Evolutionary conservation across 2,888 invertebrate species (phyloP).

Genomic region (Neuroscelio doddi): DNA sequence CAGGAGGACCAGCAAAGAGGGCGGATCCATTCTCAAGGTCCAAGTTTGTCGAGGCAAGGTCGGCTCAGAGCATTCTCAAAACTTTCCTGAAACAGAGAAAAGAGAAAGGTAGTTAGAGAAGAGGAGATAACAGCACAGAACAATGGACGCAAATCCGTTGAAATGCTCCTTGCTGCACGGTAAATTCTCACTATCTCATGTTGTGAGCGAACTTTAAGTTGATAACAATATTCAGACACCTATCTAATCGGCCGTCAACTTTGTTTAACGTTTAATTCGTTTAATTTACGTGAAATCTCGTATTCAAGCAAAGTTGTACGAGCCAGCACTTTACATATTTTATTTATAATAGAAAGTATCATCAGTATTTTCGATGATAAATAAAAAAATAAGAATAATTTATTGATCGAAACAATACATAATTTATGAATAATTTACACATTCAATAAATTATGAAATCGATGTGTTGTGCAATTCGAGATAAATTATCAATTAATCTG

Average conservation of each 20-base stretch:
- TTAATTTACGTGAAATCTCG: background rate
- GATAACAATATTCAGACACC: slow-evolving; percentile 26
- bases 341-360: no score
- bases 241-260: slow-evolving; percentile 37
- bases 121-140: slow-evolving; percentile 20
- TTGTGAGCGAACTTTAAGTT: slow-evolving; percentile 20
- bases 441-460: no score
- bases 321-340: no score
- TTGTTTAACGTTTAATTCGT: slow-evolving; percentile 1
- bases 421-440: no score
- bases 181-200: slow-evolving; percentile 25
- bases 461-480: background rate
- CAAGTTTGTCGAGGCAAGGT: slow-evolving; percentile 54
- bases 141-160: slow-evolving; percentile 28
- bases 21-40: slow-evolving; percentile 66
- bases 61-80: slow-evolving; percentile 66
- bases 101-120: slow-evolving; percentile 26
- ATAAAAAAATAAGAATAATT: no score
- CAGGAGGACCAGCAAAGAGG: slow-evolving; percentile 64
- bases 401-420: no score
- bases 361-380: no score
- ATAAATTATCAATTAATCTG: background rate
- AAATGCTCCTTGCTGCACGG: slow-evolving; percentile 32
- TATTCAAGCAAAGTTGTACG: no score
- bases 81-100: slow-evolving; percentile 57